phyloP scores from a whole-genome alignment of 2,888 invertebrate genomes.

The Heliconius ethilla region DNA sequence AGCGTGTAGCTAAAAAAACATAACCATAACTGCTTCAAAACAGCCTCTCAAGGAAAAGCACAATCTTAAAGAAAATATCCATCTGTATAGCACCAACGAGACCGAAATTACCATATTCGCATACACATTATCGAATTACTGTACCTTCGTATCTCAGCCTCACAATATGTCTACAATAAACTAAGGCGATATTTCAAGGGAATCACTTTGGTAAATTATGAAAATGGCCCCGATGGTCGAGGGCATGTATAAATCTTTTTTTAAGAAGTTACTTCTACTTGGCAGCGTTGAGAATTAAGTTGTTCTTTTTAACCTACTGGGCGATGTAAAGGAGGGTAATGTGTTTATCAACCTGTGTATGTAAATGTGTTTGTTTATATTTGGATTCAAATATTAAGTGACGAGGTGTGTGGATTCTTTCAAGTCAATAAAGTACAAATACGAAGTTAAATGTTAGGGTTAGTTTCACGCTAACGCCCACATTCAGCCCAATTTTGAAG shows the following conservation, averaged over 20 bases:
- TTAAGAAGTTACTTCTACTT: conserved; percentile 41
- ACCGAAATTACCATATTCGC: conserved; percentile 51
- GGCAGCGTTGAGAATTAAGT: conserved; percentile 31
- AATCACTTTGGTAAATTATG: conserved; percentile 63
- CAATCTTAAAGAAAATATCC: conserved; percentile 1
- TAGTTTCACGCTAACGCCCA: neutral
- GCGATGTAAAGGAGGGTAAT: neutral
- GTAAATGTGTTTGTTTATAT: neutral
- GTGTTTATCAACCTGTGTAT: neutral
- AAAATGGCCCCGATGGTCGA: conserved; percentile 58
- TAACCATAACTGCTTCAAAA: neutral
- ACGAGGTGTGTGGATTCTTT: neutral
- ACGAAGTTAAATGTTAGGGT: neutral
- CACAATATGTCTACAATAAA: conserved; percentile 59
- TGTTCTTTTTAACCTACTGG: conserved; percentile 2
- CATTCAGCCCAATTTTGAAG: neutral
- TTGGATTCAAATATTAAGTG: conserved; percentile 4
- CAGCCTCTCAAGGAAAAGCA: neutral
- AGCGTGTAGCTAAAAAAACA: neutral
- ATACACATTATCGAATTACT: conserved; percentile 44
- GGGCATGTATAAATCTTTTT: conserved; percentile 56
- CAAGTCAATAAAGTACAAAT: neutral
- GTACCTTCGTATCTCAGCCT: conserved; percentile 15
- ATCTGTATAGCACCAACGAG: neutral
- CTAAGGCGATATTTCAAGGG: conserved; percentile 54